Conservation (phyloP, 2,113 vertebrate species). For the Geococcyx californianus region DNA sequence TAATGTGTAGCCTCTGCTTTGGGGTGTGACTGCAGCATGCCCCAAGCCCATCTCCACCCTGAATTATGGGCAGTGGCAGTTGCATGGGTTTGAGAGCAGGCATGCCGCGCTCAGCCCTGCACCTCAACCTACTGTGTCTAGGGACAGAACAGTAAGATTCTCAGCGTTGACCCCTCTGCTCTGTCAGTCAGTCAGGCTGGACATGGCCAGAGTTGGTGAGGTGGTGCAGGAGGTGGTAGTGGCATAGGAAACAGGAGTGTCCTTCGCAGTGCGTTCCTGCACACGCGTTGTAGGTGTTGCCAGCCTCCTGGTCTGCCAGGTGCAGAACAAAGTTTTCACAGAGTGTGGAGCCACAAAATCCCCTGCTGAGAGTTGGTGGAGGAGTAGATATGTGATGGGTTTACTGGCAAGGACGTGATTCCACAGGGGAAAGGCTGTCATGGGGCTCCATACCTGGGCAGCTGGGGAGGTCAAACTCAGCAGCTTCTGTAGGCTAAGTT, state of each 20-base stretch:
- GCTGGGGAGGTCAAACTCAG: too few relatives aligned
- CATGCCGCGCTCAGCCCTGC: fast-evolving
- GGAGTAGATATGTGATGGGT: fast-evolving
- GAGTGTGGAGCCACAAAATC: neutral
- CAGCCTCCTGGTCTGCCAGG: neutral
- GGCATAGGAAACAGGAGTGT: fast-evolving
- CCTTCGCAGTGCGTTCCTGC: neutral
- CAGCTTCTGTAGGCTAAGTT: neutral
- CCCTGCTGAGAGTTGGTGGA: neutral
- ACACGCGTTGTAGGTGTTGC: fast-evolving
- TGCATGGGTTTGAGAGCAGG: neutral
- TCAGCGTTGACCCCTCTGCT: neutral
- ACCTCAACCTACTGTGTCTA: too few relatives aligned
- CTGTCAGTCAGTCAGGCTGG: too few relatives aligned
- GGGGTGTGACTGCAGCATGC: neutral
- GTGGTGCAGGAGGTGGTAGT: neutral
- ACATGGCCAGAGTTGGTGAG: neutral
- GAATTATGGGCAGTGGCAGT: fast-evolving
- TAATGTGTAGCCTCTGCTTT: fast-evolving
- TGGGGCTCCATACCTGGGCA: too few relatives aligned
- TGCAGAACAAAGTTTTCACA: neutral
- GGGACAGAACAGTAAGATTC: too few relatives aligned
- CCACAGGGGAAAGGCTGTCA: too few relatives aligned
- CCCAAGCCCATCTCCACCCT: neutral
- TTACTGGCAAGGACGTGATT: fast-evolving